phyloP scores from a whole-genome alignment of 2,797 vertebrate species.

The Anguilla pacifica region DNA sequence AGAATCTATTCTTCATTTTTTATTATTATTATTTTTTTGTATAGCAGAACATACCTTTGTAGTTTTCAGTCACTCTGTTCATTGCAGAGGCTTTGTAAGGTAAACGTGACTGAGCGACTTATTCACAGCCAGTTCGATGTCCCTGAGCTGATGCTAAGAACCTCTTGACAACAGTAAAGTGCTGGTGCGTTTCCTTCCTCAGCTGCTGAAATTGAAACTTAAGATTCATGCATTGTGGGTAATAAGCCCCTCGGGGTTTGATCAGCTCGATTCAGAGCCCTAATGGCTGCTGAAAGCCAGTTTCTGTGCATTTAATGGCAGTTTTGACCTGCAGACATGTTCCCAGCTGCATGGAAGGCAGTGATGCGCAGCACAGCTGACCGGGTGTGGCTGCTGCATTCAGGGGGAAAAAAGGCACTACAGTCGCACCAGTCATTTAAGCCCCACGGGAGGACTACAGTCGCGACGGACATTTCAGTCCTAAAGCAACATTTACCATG shows the following conservation, averaged over 20 bases:
- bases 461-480: background rate
- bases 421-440: background rate
- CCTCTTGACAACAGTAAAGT: conserved; percentile 17
- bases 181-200: conserved; percentile 17
- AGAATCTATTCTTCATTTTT: background rate
- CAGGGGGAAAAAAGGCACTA: background rate
- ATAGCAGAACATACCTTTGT: background rate
- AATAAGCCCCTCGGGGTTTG: conserved; percentile 15
- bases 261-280: conserved; percentile 11
- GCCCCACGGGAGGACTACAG: background rate
- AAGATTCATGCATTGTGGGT: conserved; percentile 18
- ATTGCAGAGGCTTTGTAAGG: no score
- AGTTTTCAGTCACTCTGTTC: background rate
- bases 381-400: background rate
- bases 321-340: background rate
- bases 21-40: background rate
- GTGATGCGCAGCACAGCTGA: background rate
- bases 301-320: background rate
- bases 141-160: background rate
- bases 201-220: background rate
- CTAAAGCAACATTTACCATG: background rate
- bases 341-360: background rate
- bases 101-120: background rate
- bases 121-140: background rate
- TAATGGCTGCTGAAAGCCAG: background rate